Conservation (phyloP, 2,888 invertebrate species). For the Lydus trimaculatus region DNA sequence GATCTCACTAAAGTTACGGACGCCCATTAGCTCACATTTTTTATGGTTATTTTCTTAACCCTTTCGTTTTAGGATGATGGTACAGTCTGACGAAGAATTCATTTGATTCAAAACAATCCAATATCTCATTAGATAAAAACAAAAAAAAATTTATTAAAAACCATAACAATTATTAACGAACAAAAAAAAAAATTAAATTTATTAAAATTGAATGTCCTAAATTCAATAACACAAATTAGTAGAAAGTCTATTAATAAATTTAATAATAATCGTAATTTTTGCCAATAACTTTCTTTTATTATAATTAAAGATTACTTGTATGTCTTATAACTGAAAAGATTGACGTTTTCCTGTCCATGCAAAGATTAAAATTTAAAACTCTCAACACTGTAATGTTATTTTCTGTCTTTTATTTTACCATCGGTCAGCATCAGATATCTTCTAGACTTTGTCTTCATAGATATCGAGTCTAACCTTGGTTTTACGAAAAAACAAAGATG, state of each 20-base stretch:
- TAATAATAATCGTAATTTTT: conserved; percentile 5
- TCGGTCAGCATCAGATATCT: conserved; percentile 4
- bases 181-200: too few species aligned
- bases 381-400: conserved; percentile 4
- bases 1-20: conserved; percentile 42
- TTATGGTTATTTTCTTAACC: conserved; percentile 53
- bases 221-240: background rate
- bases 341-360: conserved; percentile 7
- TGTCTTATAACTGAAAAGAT: background rate
- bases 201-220: background rate
- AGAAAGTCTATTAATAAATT: conserved; percentile 4
- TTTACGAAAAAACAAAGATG: background rate
- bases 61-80: conserved; percentile 48
- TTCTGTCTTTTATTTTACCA: conserved; percentile 10
- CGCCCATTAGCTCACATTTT: conserved; percentile 52
- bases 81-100: conserved; percentile 43
- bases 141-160: too few species aligned
- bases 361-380: background rate
- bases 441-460: conserved; percentile 11
- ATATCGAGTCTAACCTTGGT: conserved; percentile 8
- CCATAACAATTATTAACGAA: background rate
- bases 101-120: conserved; percentile 26
- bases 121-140: background rate
- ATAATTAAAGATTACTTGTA: background rate
- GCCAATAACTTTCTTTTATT: background rate